Percentiles rank a stretch among this genome's conserved stretches.
Conservation (phyloP, 2,888 invertebrate species). For the Saturnia pavonia region DNA sequence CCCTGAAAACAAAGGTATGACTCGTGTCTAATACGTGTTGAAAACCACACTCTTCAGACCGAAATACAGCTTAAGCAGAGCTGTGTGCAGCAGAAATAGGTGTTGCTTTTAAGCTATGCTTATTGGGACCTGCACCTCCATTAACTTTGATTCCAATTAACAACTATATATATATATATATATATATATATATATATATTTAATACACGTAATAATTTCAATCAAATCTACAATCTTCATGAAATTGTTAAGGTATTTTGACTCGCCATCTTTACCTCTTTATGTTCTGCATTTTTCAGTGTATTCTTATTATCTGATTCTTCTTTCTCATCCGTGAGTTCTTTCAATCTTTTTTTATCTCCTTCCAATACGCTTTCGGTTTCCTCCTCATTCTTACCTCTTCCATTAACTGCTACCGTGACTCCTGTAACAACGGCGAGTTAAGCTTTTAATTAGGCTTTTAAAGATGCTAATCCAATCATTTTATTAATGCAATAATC, state of each 20-base stretch:
- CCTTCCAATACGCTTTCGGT: conserved; percentile 41
- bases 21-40: no score
- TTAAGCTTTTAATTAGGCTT: background rate
- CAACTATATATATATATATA: no score
- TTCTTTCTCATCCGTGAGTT: conserved; percentile 44
- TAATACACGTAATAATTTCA: background rate
- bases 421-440: conserved; percentile 28
- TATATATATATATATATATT: no score
- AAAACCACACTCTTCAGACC: background rate
- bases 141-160: no score
- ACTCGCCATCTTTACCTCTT: conserved; percentile 46
- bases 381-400: conserved; percentile 29
- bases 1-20: background rate
- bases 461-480: background rate
- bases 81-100: background rate
- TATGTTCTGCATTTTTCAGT: conserved; percentile 67
- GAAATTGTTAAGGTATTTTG: background rate
- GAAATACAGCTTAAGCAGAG: background rate
- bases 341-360: conserved; percentile 55
- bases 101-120: no score
- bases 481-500: background rate
- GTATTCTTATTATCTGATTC: conserved; percentile 57
- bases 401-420: conserved; percentile 27
- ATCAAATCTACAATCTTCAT: background rate
- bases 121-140: no score